These are phyloP conservation scores for Chrysolina americana DNA, from an alignment of 2,888 invertebrate genomes.

Conservation along the genomic window DNA sequence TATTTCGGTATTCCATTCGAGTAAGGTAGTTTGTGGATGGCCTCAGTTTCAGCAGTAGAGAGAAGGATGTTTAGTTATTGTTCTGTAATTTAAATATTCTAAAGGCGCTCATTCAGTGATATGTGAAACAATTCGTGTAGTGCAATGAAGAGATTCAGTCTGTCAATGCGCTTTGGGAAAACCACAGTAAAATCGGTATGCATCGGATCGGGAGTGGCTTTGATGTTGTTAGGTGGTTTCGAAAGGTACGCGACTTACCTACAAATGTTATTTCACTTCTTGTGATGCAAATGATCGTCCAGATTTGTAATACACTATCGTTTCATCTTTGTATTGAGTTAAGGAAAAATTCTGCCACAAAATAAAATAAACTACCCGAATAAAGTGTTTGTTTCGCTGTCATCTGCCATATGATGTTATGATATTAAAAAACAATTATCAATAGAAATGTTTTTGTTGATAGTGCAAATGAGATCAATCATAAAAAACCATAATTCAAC, in stretches of 20 bases:
- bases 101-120: not conserved
- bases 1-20: too few relatives aligned
- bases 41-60: not conserved
- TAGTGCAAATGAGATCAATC: too few relatives aligned
- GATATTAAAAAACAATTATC: too few relatives aligned
- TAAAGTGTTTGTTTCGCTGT: too few relatives aligned
- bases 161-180: constrained; percentile 29
- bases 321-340: too few relatives aligned
- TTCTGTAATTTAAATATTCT: constrained; percentile 11
- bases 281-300: not conserved
- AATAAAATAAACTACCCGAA: too few relatives aligned
- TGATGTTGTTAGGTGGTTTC: not conserved
- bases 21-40: too few relatives aligned
- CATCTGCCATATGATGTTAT: too few relatives aligned
- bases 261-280: constrained; percentile 19
- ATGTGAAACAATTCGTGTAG: constrained; percentile 16
- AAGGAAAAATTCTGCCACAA: too few relatives aligned
- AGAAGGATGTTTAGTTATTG: not conserved
- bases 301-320: too few relatives aligned
- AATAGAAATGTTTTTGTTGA: too few relatives aligned
- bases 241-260: constrained; percentile 17
- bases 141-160: constrained; percentile 4
- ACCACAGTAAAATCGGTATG: constrained; percentile 27
- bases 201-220: constrained; percentile 17
- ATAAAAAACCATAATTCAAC: too few relatives aligned